Evolutionary conservation across 2,113 vertebrate genomes (phyloP).

Genomic region (Origma solitaria): DNA sequence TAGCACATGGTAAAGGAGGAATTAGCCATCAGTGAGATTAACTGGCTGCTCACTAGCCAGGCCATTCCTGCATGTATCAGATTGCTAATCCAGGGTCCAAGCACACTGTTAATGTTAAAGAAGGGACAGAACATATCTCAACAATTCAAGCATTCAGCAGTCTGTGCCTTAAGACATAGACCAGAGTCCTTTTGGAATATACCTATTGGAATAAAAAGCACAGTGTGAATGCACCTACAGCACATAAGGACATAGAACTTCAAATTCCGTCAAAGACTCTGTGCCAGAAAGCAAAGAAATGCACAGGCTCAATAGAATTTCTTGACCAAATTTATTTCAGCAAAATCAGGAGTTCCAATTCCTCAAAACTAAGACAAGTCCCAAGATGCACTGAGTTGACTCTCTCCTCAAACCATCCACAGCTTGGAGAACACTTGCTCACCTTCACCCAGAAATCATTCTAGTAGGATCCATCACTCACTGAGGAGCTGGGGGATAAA

Average conservation of each 20-base stretch:
- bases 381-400: not conserved
- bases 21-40: not conserved
- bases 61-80: not conserved
- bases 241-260: not conserved
- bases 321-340: not conserved
- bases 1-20: not conserved
- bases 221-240: not conserved
- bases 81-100: not conserved
- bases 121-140: not conserved
- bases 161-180: not conserved
- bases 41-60: not conserved
- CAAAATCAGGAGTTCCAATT: not conserved
- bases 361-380: not conserved
- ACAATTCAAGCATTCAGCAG: not conserved
- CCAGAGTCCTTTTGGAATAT: not conserved
- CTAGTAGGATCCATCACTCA: not conserved
- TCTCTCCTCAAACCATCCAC: not conserved
- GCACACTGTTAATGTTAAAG: not conserved
- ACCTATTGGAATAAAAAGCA: not conserved
- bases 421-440: not conserved
- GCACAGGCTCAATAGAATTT: not conserved
- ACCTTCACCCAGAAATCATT: not conserved
- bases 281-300: not conserved
- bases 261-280: not conserved
- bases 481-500: not conserved